These are phyloP conservation scores for Thereva nobilitata DNA, from an alignment of 2,888 invertebrate species.

Conservation along the genomic window DNA sequence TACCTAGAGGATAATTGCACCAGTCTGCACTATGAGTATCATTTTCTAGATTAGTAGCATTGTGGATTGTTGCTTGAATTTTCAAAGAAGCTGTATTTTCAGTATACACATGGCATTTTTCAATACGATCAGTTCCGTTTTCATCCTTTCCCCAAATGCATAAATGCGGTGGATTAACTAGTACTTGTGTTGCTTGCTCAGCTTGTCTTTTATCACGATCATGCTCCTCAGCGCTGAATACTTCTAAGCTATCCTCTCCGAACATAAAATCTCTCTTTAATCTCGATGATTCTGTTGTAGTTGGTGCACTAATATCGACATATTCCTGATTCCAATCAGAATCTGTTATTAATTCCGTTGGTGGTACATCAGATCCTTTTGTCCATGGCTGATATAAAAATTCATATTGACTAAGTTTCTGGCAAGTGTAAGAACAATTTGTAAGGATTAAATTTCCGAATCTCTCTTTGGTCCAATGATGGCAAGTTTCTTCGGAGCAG, in stretches of 20 bases:
- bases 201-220: slow-evolving; percentile 40
- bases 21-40: slow-evolving; percentile 60
- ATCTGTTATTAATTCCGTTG: slow-evolving; percentile 55
- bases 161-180: slow-evolving; percentile 63
- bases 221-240: slow-evolving; percentile 40
- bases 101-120: slow-evolving; percentile 66
- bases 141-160: slow-evolving; percentile 57
- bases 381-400: slow-evolving; percentile 55
- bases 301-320: background rate
- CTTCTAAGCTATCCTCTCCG: slow-evolving; percentile 9
- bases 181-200: slow-evolving; percentile 47
- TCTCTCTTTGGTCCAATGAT: slow-evolving; percentile 67
- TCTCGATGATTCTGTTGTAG: slow-evolving; percentile 9
- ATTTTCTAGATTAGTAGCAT: slow-evolving; percentile 57
- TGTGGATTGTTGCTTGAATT: slow-evolving; percentile 62
- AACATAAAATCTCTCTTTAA: slow-evolving; percentile 2
- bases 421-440: slow-evolving; percentile 74
- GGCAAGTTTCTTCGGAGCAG: slow-evolving; percentile 70
- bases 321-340: slow-evolving; percentile 56
- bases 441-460: slow-evolving; percentile 69
- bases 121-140: slow-evolving; percentile 47
- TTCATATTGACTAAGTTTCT: slow-evolving; percentile 57
- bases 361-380: slow-evolving; percentile 49
- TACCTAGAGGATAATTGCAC: slow-evolving; percentile 71
- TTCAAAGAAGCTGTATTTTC: slow-evolving; percentile 61